A percentile compares a stretch with the other conserved stretches of the same genome.
These are phyloP conservation scores for Coracias cyanogaster DNA, from an alignment of 2,797 vertebrate genomes.

Conservation along the genomic window DNA sequence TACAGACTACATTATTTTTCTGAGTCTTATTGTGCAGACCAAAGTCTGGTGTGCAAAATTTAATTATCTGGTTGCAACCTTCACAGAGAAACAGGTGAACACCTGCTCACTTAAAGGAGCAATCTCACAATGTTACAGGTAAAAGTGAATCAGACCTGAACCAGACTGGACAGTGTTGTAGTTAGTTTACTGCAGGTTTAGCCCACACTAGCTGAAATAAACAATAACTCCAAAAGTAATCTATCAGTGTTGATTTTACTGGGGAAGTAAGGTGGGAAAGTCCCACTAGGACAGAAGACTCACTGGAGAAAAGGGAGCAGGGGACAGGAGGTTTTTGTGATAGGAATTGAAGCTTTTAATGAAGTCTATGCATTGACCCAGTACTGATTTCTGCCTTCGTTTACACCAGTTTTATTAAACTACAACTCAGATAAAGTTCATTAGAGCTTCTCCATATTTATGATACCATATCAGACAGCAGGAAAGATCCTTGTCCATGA, in stretches of 20 bases:
- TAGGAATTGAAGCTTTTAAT: not conserved
- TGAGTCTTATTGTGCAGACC: not conserved
- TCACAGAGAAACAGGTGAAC: not conserved
- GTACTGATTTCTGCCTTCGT: not conserved
- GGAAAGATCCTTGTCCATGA: not conserved
- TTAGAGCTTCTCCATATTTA: not conserved
- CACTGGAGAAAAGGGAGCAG: not conserved
- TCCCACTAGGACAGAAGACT: not conserved
- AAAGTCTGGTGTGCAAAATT: not conserved
- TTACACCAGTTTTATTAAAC: not conserved
- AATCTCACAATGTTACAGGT: not conserved
- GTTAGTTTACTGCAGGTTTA: not conserved
- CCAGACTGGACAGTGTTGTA: not conserved
- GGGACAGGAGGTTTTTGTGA: not conserved
- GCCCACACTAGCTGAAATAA: not conserved
- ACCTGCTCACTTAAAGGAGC: not conserved
- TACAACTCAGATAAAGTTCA: not conserved
- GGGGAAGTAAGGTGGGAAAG: not conserved
- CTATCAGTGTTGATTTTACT: not conserved
- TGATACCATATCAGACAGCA: not conserved
- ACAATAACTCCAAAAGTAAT: not conserved
- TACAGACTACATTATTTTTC: not conserved
- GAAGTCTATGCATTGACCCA: not conserved
- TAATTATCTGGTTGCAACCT: not conserved
- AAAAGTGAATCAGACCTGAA: not conserved